Evolutionary conservation across 2,888 invertebrate species (phyloP), one percentile per base, ranked within the genome.

Genomic region (Tineola bisselliella): DNA sequence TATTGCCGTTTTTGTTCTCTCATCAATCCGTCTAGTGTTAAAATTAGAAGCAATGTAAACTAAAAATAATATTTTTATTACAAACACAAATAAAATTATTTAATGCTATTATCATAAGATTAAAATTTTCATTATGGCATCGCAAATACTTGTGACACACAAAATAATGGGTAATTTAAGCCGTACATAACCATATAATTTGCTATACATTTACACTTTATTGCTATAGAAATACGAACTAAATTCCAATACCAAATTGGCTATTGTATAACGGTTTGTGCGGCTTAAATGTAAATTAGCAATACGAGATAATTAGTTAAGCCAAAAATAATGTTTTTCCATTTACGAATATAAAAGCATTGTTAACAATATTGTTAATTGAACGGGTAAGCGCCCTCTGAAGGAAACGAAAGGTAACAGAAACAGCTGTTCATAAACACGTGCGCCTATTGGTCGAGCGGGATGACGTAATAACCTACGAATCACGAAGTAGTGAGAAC

Each of bases 261-360:
- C 6, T 3, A 5, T 12, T 43, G 43, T 43, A 43, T 43, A 43
- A 43, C 48, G 13, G 17, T 10, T 10, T 5, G n/a, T 17, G 48
- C 15, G 15, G 10, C n/a, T 13, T 44, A 48, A 17, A 13, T 48
- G 48, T 48, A 48, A 17, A 48, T 48, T 48, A 48, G 48, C 48
- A 15, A 48, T 48, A 48, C 17, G 15, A 48, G 48, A 48, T 48
- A 48, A 48, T 48, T 48, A 48, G 3, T n/a, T n/a, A 48, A 48
- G 48, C 48, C 48, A 48, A 48, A 48, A 48, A 48, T 48, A 48
- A 48, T 48, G 48, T 48, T 48, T n/a, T 48, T 48, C 43, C 43
- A 43, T 43, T 43, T 13, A 43, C 4, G 43, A 43, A 6, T 43
- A 43, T 43, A 43, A 43, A 6, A 43, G 3, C 43, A 43, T n/a